Evolutionary conservation across 2,888 invertebrate genomes (phyloP).

Genomic region (Penaeus monodon): DNA sequence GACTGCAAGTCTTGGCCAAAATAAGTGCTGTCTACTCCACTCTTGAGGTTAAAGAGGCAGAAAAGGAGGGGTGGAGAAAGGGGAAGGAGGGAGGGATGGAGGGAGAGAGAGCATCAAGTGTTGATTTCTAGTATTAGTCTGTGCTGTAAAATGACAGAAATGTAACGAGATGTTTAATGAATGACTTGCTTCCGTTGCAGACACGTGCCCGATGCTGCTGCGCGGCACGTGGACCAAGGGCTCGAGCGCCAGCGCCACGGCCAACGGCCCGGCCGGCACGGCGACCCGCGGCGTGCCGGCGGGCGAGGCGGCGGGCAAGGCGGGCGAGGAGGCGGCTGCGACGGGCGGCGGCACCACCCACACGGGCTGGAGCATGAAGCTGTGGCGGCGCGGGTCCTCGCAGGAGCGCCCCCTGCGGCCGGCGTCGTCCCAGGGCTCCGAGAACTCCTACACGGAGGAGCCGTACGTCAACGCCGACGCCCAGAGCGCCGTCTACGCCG

Average conservation of each 20-base stretch:
- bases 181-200: conserved; percentile 27
- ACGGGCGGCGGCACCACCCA: conserved; percentile 29
- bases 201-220: conserved; percentile 50
- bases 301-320: conserved; percentile 10
- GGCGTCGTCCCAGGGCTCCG: conserved; percentile 62
- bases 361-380: conserved; percentile 63
- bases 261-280: not conserved
- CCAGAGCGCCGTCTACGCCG: conserved; percentile 65
- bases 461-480: conserved; percentile 65
- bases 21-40: too few species aligned
- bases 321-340: conserved; percentile 3
- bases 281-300: not conserved
- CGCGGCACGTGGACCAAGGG: conserved; percentile 55
- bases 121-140: not conserved
- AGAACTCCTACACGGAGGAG: conserved; percentile 66
- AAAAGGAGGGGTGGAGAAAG: not conserved
- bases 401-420: conserved; percentile 65
- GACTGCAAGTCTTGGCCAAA: too few species aligned
- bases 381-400: conserved; percentile 63
- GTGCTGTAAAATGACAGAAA: not conserved
- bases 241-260: conserved; percentile 36
- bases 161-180: not conserved
- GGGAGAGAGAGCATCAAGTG: conserved; percentile 27
- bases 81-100: conserved; percentile 20
- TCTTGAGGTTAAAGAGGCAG: too few species aligned